Percentiles rank a stretch among this genome's conserved stretches.
phyloP scores from a whole-genome alignment of 2,797 vertebrate species.

The Syngnathus acus region DNA sequence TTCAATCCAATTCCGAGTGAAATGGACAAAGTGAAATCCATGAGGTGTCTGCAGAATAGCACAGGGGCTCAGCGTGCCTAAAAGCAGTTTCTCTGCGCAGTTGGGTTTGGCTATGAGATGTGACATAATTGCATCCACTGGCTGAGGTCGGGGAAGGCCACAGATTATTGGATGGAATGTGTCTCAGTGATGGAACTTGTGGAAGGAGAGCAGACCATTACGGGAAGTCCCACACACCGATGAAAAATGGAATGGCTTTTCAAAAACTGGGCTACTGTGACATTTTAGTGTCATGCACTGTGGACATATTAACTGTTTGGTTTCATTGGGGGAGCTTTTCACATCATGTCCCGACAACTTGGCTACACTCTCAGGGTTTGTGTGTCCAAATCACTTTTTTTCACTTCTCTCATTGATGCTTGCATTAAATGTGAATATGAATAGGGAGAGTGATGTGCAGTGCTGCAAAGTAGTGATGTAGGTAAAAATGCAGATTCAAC shows the following conservation, averaged over 20 bases:
- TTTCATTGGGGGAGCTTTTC: slow-evolving; percentile 22
- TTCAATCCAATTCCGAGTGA: slow-evolving; percentile 30
- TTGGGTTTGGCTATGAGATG: slow-evolving; percentile 41
- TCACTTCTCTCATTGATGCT: background rate
- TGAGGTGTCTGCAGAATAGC: slow-evolving; percentile 14
- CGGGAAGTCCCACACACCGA: slow-evolving; percentile 43
- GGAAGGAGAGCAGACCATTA: slow-evolving; percentile 55
- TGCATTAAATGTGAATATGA: background rate
- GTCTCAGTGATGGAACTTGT: slow-evolving; percentile 48
- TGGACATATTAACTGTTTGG: slow-evolving; percentile 45
- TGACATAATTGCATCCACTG: slow-evolving; percentile 59
- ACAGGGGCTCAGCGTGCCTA: slow-evolving; percentile 12
- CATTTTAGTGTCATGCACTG: slow-evolving; percentile 42
- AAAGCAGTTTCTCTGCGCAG: slow-evolving; percentile 39
- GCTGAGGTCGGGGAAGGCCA: slow-evolving; percentile 55
- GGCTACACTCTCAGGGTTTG: background rate
- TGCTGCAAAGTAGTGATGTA: background rate
- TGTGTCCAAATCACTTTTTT: background rate
- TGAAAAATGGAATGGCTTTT: slow-evolving; percentile 63
- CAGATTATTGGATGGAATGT: slow-evolving; percentile 41
- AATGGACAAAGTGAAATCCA: slow-evolving; percentile 16
- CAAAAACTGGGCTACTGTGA: slow-evolving; percentile 46
- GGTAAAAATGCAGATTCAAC: too few species aligned
- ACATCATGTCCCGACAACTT: background rate
- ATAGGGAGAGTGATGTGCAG: background rate